Evolutionary conservation across 2,797 vertebrate species (phyloP), one percentile per base, ranked within the genome.

Genomic region (Microctenopoma lineatum): DNA sequence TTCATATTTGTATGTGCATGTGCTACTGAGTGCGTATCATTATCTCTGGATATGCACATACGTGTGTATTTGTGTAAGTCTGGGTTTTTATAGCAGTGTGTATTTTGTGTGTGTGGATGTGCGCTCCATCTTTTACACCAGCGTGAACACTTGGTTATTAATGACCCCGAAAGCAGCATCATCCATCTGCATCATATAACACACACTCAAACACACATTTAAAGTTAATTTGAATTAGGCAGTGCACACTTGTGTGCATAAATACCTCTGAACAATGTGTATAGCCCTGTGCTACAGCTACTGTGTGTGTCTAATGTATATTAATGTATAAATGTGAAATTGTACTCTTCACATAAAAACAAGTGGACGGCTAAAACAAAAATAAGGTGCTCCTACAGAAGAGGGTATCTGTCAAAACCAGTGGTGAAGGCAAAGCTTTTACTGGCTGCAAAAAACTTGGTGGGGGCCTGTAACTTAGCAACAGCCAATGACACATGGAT

Each of bases 401-500:
- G 42, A 59, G 47, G 63, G 60, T 66, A 81, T 87, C 72, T 70
- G 71, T 90, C 76, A 76, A 81, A 88, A 80, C 47, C 42, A 60
- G 46, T 13, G 32, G 70, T 63, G 57, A 84, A 75, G 63, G 69
- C 81, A 66, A 73, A 52, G 79, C 68, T 74, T 71, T 71, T 67
- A 85, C 80, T 88, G 85, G 82, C 75, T 55, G 32, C 47, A 73
- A 54, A 70, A 55, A 72, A 67, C 70, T 83, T 85, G 79, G 80
- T 87, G 83, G 86, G 84, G 85, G 85, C 87, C 50, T 72, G 90
- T 93, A 90, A 84, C 92, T 87, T 90, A 93, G 92, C 92, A 93
- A 93, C 92, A 76, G 66, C 79, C 84, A 89, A 88, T 90, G 85
- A 86, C 70, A 88, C 75, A 77, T 68, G 66, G 79, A 77, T 85